phyloP scores from a whole-genome alignment of 2,797 vertebrate species.

The Sciurus vulgaris region DNA sequence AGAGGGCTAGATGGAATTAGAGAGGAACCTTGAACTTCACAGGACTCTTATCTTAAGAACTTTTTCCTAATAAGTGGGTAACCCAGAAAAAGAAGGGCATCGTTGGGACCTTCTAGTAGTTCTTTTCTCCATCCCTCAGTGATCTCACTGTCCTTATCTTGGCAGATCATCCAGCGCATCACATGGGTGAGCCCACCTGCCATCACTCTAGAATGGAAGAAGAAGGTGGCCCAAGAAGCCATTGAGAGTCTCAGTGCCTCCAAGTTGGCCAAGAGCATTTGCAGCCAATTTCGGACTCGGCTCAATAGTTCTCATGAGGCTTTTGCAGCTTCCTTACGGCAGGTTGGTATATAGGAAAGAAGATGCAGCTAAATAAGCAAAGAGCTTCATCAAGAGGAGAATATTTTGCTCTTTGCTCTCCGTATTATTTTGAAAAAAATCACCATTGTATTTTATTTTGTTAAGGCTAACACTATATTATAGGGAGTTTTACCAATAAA shows the following conservation, averaged over 20 bases:
- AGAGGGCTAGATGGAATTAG: not conserved
- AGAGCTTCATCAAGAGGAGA: not conserved
- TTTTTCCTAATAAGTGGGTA: not conserved
- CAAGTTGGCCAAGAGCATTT: conserved; percentile 98
- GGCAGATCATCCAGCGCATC: conserved; percentile 96
- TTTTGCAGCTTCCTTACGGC: conserved; percentile 95
- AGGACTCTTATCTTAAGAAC: not conserved
- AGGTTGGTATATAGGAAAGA: conserved; percentile 88
- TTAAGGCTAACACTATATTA: conserved; percentile 19
- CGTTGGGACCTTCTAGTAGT: not conserved
- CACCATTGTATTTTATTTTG: not conserved
- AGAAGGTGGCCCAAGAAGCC: conserved; percentile 98
- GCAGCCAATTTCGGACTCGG: conserved; percentile 97
- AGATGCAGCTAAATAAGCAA: too few relatives aligned
- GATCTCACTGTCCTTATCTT: not conserved
- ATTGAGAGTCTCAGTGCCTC: conserved; percentile 98
- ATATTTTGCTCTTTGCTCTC: not conserved
- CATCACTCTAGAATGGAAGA: conserved; percentile 96
- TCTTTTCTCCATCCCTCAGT: not conserved
- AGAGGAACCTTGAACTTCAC: not conserved
- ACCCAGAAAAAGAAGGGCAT: not conserved
- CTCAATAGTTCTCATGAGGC: conserved; percentile 98
- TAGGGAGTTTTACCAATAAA: not conserved
- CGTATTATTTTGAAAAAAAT: not conserved
- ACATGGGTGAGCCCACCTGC: conserved; percentile 97